Base-by-base conservation (phyloP, 1,140 invertebrate genomes). In the Planococcus citri region DNA sequence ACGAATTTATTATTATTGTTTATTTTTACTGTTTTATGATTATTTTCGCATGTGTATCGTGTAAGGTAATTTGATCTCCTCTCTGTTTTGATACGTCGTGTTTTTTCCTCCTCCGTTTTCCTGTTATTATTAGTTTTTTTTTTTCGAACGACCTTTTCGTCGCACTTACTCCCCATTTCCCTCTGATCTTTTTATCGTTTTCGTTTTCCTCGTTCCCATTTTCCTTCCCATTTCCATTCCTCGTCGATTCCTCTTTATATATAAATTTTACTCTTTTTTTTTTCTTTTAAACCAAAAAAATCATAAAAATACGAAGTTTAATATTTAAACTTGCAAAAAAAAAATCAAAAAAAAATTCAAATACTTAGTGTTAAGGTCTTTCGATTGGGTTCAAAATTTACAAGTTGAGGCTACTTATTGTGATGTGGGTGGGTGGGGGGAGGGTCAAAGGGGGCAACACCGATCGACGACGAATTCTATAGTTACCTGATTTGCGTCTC, bases 251-350 rank as follows among this genome's bases (percentile, higher is more conserved):
- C 20, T 64, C 25, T 17, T 20, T 9, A n/a, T 20, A 51, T 64
- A 3, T n/a, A n/a, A n/a, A n/a, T 64, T 64, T 64, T 64, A 17
- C 25, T 64, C 24, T 64, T 64, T 64, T 64, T 64, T 64, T 24
- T 60, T 9, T 60, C 4, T 60, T 60, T 60, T 60, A 60, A 64
- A 64, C 25, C 25, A 51, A 51, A 51, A 51, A 51, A 51, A 51
- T 17, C 3, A 51, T 20, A 17, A 51, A 51, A 51, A 51, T 8
- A 37, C 6, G 17, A 51, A 51, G 41, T 51, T 51, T 51, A 37
- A 37, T 37, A n/a, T 51, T 51, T 51, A 51, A 51, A 51, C 41
- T 51, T 51, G n/a, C 6, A 14, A 51, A 51, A 51, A 51, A 51
- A 9, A 6, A 51, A 51, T 9, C 4, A 51, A 51, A 51, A 51